These are phyloP conservation scores for Azemiops feae DNA, from an alignment of 2,113 vertebrate genomes.

Conservation along the genomic window DNA sequence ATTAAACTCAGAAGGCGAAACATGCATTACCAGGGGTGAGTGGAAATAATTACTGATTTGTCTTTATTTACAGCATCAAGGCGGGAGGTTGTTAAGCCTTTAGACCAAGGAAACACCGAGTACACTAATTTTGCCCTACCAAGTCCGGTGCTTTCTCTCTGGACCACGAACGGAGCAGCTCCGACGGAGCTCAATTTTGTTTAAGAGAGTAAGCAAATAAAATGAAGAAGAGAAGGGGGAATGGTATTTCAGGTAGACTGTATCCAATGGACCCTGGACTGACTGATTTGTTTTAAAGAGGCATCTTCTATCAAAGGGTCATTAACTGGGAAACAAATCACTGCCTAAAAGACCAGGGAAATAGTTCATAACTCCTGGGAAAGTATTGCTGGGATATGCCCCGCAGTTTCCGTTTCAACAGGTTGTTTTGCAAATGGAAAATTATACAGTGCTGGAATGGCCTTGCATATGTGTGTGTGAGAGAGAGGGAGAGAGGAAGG, in stretches of 20 bases:
- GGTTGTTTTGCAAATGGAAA: slow-evolving; percentile 57
- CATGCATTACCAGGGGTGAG: slow-evolving; percentile 30
- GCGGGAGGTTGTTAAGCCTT: slow-evolving; percentile 12
- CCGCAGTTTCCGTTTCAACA: slow-evolving; percentile 40
- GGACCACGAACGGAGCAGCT: slow-evolving; percentile 26
- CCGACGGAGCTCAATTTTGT: slow-evolving; percentile 12
- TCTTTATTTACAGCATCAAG: slow-evolving; percentile 55
- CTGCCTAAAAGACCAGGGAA: slow-evolving; percentile 41
- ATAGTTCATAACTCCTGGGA: slow-evolving; percentile 41
- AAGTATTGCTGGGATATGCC: slow-evolving; percentile 21
- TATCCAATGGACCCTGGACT: slow-evolving; percentile 23
- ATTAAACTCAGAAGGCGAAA: slow-evolving; percentile 57
- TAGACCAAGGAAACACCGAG: slow-evolving; percentile 38
- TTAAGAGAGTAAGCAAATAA: slow-evolving; percentile 2
- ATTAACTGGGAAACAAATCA: slow-evolving; percentile 40
- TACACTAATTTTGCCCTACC: slow-evolving; percentile 39
- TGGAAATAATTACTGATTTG: slow-evolving; percentile 60
- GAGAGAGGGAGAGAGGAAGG: no score
- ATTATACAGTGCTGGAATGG: slow-evolving; percentile 34
- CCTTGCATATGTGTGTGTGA: background rate
- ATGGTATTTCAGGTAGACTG: slow-evolving; percentile 19
- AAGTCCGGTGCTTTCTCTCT: slow-evolving; percentile 32
- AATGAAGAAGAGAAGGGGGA: background rate
- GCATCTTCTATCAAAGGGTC: slow-evolving; percentile 6
- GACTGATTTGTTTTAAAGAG: slow-evolving; percentile 25